These are phyloP conservation scores for Peromyscus attwateri DNA, from an alignment of 2,797 vertebrate species.

Conservation along the genomic window DNA sequence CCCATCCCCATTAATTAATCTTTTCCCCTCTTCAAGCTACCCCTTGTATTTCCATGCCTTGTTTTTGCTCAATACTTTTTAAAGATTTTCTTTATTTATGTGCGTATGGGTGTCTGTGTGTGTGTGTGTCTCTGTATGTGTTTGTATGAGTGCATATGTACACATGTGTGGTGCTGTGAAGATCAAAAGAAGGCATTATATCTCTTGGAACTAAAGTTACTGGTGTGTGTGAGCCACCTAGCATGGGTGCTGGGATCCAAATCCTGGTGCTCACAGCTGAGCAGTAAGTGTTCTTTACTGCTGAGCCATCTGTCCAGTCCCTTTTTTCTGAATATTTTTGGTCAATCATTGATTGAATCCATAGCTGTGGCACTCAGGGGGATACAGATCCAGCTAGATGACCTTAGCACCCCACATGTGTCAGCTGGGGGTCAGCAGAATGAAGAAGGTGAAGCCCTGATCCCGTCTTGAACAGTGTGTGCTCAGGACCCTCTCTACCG, in stretches of 20 bases:
- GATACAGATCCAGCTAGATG: not conserved
- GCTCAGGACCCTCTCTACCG: not conserved
- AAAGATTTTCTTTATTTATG: not conserved
- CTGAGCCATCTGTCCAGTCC: not conserved
- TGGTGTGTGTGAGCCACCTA: not conserved
- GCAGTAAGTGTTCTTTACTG: not conserved
- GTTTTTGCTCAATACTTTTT: not conserved
- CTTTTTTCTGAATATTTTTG: not conserved
- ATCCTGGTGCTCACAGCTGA: not conserved
- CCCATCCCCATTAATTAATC: fast-evolving
- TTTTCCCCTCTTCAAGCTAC: not conserved
- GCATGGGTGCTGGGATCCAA: not conserved
- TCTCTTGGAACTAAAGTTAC: not conserved
- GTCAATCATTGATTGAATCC: not conserved
- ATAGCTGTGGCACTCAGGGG: not conserved
- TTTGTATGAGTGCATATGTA: not conserved
- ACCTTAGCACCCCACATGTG: not conserved
- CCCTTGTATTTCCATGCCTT: not conserved
- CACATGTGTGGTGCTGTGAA: not conserved
- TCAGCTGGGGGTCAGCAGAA: not conserved
- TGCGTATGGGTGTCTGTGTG: not conserved
- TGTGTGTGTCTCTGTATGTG: not conserved
- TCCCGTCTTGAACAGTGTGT: not conserved
- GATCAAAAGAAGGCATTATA: not conserved
- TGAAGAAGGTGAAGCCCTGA: not conserved